Base-by-base conservation (phyloP, 35 echinoderm and acorn worm genomes). In the Heliocidaris erythrogramma region DNA sequence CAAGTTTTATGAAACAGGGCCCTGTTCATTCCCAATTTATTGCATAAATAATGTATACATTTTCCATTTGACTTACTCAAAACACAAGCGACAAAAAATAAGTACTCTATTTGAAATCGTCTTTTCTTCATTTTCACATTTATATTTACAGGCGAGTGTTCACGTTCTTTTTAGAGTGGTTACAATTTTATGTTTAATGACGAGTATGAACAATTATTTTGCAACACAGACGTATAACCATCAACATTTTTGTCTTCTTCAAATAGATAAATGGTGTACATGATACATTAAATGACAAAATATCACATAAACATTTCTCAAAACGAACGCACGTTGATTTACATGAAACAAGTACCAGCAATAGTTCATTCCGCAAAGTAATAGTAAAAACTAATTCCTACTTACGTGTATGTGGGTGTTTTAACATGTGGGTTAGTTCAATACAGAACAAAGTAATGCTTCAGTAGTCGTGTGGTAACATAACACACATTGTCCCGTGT, bases 251-350 rank as follows among this genome's bases (percentile, higher is more conserved):
- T 78, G 65, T 78, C 65, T 78, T 78, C 27, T 27, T 78, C 65
- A 78, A 78, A 78, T 78, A 78, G 65, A 78, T 78, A 78, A 78
- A 78, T 78, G 65, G 65, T 78, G 65, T 78, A 78, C 65, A 78
- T 78, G 7, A 78, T 78, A 78, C 65, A 78, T 78, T 78, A 78
- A 78, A 78, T 78, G 65, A 78, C 65, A 78, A 78, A 78, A 18
- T 78, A 78, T 78, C 65, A 78, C 65, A 78, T n/a, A 78, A 78
- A 78, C 65, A 78, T 78, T 78, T n/a, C 59, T 18, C 27, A 7
- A 78, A 78, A 78, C 65, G 65, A 78, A 78, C 65, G 65, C 21
- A n/a, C 65, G 65, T 8, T 78, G 65, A 78, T 27, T 78, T 17
- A 78, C 65, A 78, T 78, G 27, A 78, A 78, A 78, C 65, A 78